Evolutionary conservation across 2,113 vertebrate genomes (phyloP), one percentile per base, ranked within the genome.

Genomic region (Chaetodon trifascialis): DNA sequence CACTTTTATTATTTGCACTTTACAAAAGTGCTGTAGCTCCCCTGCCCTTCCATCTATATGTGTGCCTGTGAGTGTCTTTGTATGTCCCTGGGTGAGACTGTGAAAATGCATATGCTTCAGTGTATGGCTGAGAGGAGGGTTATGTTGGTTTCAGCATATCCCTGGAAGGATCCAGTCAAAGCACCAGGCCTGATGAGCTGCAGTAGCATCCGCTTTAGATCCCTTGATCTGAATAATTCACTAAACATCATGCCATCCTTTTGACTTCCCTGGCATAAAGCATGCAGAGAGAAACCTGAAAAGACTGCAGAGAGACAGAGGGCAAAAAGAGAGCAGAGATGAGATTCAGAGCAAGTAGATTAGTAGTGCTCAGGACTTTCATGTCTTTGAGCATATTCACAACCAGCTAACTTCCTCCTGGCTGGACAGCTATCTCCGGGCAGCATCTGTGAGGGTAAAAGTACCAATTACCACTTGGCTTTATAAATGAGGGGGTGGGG

Each of bases 181-280:
- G 49, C 84, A 60, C 79, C 49, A 1, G 58, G 73, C 63, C 73
- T 85, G 66, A 73, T 63, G 76, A 73, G 59, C 65, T 75, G 65
- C 63, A 64, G 63, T 63, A 84, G 78, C 56, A n/a, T 70, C 58
- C 23, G 62, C 54, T 78, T 80, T 58, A 68, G 84, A 76, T 76
- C 73, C 62, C 38, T 62, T 64, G 9, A 79, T 87, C 67, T 86
- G 80, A 92, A 92, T 92, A 92, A 92, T 92, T 90, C 80, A 92
- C 84, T 64, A 71, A 84, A 83, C 86, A 89, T 80, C 66, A 40
- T 86, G 75, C 88, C 75, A 69, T 76, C 76, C 55, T 65, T 80
- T 86, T 66, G 12, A 83, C 83, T 86, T 76, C 76, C 70, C 64
- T 73, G 55, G 73, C 68, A 75, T 65, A 51, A 82, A 72, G 68